Evolutionary conservation across 2,888 invertebrate species (phyloP).

Genomic region (Pristionchus mayeri): DNA sequence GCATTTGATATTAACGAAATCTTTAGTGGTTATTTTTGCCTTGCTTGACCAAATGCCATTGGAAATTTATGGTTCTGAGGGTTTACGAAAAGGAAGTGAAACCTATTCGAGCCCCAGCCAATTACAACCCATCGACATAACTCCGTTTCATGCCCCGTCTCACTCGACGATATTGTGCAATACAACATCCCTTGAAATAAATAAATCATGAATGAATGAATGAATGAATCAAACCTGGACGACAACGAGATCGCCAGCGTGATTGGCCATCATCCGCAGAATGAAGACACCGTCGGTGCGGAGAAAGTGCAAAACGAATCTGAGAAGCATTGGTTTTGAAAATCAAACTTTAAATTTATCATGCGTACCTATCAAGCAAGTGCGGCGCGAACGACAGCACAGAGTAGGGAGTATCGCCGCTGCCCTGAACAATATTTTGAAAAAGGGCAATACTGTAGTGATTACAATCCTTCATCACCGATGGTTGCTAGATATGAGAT

Average conservation of each 20-base stretch:
- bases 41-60: not conserved
- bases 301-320: conserved; percentile 43
- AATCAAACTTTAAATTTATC: not conserved
- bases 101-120: too few relatives aligned
- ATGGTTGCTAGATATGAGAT: too few relatives aligned
- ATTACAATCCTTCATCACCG: not conserved
- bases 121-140: too few relatives aligned
- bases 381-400: conserved; percentile 69
- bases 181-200: too few relatives aligned
- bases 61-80: not conserved
- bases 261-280: conserved; percentile 74
- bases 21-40: not conserved
- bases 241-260: conserved; percentile 72
- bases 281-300: conserved; percentile 67
- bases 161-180: too few relatives aligned
- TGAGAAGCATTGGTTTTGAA: not conserved
- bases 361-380: conserved; percentile 62
- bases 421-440: not conserved
- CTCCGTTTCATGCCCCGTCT: not conserved
- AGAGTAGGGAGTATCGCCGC: conserved; percentile 58
- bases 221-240: conserved; percentile 56
- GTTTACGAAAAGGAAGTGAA: not conserved
- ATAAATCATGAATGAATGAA: too few relatives aligned
- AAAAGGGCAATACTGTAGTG: too few relatives aligned
- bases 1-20: not conserved